Evolutionary conservation across 2,888 invertebrate genomes (phyloP), one percentile per base, ranked within the genome.

Genomic region (Piscicola geometra): DNA sequence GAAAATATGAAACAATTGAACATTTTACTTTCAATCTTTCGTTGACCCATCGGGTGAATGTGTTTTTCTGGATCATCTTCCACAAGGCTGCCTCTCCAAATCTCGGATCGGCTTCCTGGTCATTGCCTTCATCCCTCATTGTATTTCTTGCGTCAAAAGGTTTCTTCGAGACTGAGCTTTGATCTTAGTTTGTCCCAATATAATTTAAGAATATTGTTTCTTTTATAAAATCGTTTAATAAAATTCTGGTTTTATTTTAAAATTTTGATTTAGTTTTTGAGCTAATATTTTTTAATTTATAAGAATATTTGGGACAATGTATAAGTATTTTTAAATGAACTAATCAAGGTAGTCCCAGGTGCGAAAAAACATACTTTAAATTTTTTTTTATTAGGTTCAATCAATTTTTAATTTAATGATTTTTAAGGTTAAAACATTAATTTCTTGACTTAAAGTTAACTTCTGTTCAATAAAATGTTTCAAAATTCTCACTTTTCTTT

Each of bases 61-160:
- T 94, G 85, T 94, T 94, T 86, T 93, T 93, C 87, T 94, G 94
- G 81, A 93, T 94, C 82, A 91, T 89, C 88, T 94, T 94, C 94
- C 94, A 94, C 86, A 91, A 90, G 80, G 93, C 93, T 88, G 94
- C 93, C 84, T 92, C 93, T 81, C 92, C 92, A 83, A 93, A 88
- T 86, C 93, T 92, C 83, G 92, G 78, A 79, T 85, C 84, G 30
- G 83, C 82, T 69, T 81, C 79, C 76, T 83, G 81, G 47, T 71
- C 69, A n/a, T 21, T 47, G n/a, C 36, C 69, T 36, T 69, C 36
- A 25, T 41, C 30, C 21, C 21, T 30, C 68, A 33, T 68, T 68
- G n/a, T 47, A 15, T 47, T 47, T 47, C 9, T 47, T 15, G 21
- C 50, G 9, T 47, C 21, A 47, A 15, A 15, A 47, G 50, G 50